Percentiles rank a stretch among this genome's conserved stretches.
phyloP scores from a whole-genome alignment of 2,888 invertebrate genomes.

The Tineola bisselliella region DNA sequence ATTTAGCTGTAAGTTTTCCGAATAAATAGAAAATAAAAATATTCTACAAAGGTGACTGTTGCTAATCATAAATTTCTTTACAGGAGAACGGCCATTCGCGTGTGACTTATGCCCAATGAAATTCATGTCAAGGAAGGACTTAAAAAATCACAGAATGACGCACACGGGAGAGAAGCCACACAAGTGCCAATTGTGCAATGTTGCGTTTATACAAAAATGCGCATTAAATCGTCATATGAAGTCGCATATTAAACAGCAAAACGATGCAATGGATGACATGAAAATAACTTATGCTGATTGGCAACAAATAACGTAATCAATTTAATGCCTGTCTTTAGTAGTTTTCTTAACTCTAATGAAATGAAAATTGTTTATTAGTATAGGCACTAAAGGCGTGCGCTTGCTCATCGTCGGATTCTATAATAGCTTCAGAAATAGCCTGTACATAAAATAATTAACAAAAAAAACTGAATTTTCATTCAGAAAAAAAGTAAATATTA shows the following conservation, averaged over 20 bases:
- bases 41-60: background rate
- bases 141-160: conserved; percentile 90
- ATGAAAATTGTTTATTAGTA: no score
- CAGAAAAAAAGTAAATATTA: no score
- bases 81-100: conserved; percentile 79
- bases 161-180: conserved; percentile 92
- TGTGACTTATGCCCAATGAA: conserved; percentile 90
- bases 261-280: background rate
- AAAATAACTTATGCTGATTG: background rate
- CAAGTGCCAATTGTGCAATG: conserved; percentile 88
- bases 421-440: no score
- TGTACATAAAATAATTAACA: no score
- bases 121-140: conserved; percentile 91
- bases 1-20: no score
- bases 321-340: background rate
- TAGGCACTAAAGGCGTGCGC: no score
- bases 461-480: no score
- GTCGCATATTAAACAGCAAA: conserved; percentile 76
- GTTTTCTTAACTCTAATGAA: no score
- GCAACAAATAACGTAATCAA: background rate
- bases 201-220: conserved; percentile 92
- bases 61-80: conserved; percentile 16
- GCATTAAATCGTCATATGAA: conserved; percentile 95
- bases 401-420: no score
- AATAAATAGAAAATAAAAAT: no score